Evolutionary conservation across 2,797 vertebrate species (phyloP), one percentile per base, ranked within the genome.

Genomic region (Lithobates sylvaticus): DNA sequence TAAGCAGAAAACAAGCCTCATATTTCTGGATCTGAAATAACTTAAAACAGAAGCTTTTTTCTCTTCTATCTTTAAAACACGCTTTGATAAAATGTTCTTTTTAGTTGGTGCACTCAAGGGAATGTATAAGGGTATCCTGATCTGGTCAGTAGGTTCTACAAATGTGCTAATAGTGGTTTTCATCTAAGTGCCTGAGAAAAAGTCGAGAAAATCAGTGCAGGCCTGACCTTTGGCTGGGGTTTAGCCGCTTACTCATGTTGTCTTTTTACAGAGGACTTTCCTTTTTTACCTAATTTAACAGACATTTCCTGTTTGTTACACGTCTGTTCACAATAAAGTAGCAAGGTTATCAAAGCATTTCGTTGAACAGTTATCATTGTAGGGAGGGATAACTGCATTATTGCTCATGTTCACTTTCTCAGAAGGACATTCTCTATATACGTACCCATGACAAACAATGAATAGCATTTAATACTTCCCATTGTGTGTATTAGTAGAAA

Each of bases 281-380:
- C 85, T 78, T 86, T 86, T 82, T 71, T 71, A 86, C 85, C 74
- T 82, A 71, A 65, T 42, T 65, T 86, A 82, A 82, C 85, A 86
- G 85, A 86, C 39, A 75, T 86, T 86, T 86, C 85, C 85, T 86
- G 85, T 86, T 85, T 82, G 85, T 82, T 76, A 86, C 74, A 86
- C 76, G 82, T 86, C 68, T 70, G 42, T 71, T 80, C 47, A 27
- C 21, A 70, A 27, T 86, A 68, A 67, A 76, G 67, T 64, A 76
- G 39, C 29, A 61, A 47, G 72, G 73, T 81, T 69, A 69, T 70
- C 68, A 75, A 76, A 81, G 78, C 76, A 78, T 64, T 36, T 21
- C 32, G 27, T 70, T 72, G 50, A 71, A 42, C 29, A 71, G 69
- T 73, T 72, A 64, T 54, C 78, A 26, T 34, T 34, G 21, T 81